phyloP scores from a whole-genome alignment of 2,113 vertebrate genomes.

The Aphyosemion australe region DNA sequence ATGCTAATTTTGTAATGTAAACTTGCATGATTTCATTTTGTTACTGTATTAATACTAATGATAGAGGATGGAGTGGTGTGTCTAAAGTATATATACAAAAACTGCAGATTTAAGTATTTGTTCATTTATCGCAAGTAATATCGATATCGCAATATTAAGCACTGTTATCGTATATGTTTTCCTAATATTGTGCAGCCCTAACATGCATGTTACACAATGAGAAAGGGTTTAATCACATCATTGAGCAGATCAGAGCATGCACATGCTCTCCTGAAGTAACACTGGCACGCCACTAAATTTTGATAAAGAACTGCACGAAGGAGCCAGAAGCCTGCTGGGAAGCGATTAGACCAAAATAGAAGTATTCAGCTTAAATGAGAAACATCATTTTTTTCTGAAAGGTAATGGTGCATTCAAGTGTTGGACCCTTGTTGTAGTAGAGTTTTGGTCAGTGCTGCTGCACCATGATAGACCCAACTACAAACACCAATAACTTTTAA shows the following conservation, averaged over 20 bases:
- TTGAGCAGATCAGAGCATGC: not conserved
- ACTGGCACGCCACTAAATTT: too few relatives aligned
- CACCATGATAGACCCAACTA: too few relatives aligned
- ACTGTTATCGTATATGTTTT: too few relatives aligned
- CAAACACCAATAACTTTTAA: not conserved
- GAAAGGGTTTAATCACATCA: not conserved
- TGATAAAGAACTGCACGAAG: not conserved
- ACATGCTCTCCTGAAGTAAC: not conserved
- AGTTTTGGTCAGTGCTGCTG: not conserved
- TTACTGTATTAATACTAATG: too few relatives aligned
- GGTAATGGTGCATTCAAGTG: not conserved
- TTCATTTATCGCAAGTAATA: too few relatives aligned
- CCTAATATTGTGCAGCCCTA: too few relatives aligned
- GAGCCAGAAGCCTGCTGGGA: not conserved
- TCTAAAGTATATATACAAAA: too few relatives aligned
- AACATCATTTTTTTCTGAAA: not conserved
- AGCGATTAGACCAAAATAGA: not conserved
- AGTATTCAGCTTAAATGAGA: not conserved
- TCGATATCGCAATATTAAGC: too few relatives aligned
- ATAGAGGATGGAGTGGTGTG: too few relatives aligned
- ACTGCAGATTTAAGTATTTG: too few relatives aligned
- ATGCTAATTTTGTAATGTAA: too few relatives aligned
- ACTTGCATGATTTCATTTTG: too few relatives aligned
- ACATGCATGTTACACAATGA: not conserved
- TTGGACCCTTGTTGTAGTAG: not conserved